Percentiles rank a stretch among this genome's conserved stretches.
phyloP scores from a whole-genome alignment of 2,113 vertebrate species.

The Odocoileus virginianus region DNA sequence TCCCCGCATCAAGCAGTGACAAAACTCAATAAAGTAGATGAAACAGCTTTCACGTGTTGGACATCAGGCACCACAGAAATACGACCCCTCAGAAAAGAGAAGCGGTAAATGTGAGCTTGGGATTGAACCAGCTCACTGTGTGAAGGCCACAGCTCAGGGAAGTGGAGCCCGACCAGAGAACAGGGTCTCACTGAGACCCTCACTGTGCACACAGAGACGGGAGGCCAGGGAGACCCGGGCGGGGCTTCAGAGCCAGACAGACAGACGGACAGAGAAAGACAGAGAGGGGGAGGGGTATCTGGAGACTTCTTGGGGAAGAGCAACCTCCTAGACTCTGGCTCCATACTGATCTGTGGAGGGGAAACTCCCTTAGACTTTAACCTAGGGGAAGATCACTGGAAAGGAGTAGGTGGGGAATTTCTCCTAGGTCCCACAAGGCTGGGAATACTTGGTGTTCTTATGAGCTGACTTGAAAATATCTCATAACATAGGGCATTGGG shows the following conservation, averaged over 20 bases:
- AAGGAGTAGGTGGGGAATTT: background rate
- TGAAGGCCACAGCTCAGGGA: background rate
- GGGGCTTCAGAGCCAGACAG: background rate
- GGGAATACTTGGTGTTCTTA: background rate
- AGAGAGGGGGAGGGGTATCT: background rate
- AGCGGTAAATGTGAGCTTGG: background rate
- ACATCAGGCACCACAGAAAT: background rate
- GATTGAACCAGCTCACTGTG: background rate
- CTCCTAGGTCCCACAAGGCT: background rate
- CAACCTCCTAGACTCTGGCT: background rate
- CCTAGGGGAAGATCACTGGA: background rate
- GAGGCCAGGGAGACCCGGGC: background rate
- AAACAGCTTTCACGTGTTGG: background rate
- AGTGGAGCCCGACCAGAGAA: background rate
- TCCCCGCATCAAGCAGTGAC: background rate
- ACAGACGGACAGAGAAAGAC: background rate
- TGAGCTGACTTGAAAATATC: background rate
- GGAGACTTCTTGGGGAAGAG: background rate
- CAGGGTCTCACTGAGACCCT: background rate
- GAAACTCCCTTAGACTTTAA: background rate
- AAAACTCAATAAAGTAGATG: background rate
- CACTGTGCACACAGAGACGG: background rate
- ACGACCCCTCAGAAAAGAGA: background rate
- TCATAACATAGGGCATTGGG: background rate
- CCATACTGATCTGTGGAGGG: background rate